Conservation (phyloP, 2,113 vertebrate genomes). For the Ascaphus truei region DNA sequence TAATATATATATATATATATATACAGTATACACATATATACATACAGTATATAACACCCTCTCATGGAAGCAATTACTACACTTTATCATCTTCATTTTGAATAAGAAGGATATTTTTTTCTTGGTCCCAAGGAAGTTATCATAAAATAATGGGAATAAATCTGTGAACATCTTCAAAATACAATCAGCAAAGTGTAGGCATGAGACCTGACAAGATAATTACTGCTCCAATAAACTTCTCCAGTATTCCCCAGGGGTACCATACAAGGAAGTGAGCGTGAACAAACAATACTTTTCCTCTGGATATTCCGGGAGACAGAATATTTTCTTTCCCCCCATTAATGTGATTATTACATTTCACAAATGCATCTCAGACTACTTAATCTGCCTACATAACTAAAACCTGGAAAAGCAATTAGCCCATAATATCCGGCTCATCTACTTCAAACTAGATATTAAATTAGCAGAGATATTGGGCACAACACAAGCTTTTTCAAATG, state of each 20-base stretch:
- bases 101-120: slow-evolving; percentile 48
- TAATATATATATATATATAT: too few species aligned
- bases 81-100: slow-evolving; percentile 41
- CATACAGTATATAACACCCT: too few species aligned
- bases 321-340: slow-evolving; percentile 11
- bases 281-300: slow-evolving; percentile 47
- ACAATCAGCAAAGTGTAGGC: slow-evolving; percentile 73
- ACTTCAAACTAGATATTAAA: slow-evolving; percentile 19
- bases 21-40: too few species aligned
- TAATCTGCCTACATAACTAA: too few species aligned
- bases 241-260: slow-evolving; percentile 48
- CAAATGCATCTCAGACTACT: too few species aligned
- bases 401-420: neutral
- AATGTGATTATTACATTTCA: neutral
- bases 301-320: slow-evolving; percentile 43
- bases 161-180: slow-evolving; percentile 72
- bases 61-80: neutral
- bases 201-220: slow-evolving; percentile 81
- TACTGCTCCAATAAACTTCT: slow-evolving; percentile 66
- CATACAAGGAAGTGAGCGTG: slow-evolving; percentile 40
- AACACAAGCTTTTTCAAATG: neutral
- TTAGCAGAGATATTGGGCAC: slow-evolving; percentile 8
- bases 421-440: slow-evolving; percentile 11
- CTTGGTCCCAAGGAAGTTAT: slow-evolving; percentile 31
- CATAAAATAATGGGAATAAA: slow-evolving; percentile 47